Evolutionary conservation across 2,113 vertebrate species (phyloP).

Genomic region (Rattus norvegicus): GRCr8 NC_086019.1:172365001-172365500

Average conservation of each 20-base stretch:
- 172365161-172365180: background rate
- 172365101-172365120: background rate
- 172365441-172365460: background rate
- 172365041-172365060: background rate
- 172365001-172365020: background rate
- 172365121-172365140: background rate
- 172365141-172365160: background rate
- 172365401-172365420: background rate
- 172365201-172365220: background rate
- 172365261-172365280: conserved; percentile 23
- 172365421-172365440: background rate
- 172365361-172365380: background rate
- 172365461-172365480: background rate
- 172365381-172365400: background rate
- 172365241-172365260: background rate
- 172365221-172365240: background rate
- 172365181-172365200: background rate
- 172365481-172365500: background rate
- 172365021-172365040: background rate
- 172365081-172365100: background rate
- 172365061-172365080: background rate
- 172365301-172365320: background rate
- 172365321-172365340: background rate
- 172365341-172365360: background rate
- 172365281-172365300: background rate